Conservation (phyloP, 2,888 invertebrate species). For the Iphiclides podalirius region DNA sequence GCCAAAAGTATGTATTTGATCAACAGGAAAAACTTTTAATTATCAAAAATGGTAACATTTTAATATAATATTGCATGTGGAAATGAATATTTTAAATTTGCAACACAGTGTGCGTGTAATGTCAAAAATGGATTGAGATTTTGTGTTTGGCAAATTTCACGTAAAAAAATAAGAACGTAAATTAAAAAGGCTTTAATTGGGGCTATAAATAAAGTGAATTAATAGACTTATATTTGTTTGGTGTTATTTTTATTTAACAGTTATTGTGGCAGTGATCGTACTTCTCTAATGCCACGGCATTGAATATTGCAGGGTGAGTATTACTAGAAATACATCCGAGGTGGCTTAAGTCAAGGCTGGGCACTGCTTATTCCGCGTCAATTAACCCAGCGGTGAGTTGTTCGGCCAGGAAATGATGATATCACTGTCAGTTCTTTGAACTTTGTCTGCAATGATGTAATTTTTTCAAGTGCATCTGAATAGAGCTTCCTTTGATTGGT, state of each 20-base stretch:
- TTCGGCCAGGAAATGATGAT: slow-evolving; percentile 61
- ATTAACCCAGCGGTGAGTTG: slow-evolving; percentile 48
- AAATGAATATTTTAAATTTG: slow-evolving; percentile 9
- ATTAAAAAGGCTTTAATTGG: slow-evolving; percentile 15
- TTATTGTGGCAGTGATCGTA: slow-evolving; percentile 33
- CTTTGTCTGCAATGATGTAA: slow-evolving; percentile 43
- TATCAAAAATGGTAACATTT: neutral
- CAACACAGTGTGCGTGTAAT: slow-evolving; percentile 36
- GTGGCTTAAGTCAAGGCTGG: slow-evolving; percentile 40
- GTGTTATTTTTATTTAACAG: slow-evolving; percentile 1
- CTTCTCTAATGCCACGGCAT: slow-evolving; percentile 23
- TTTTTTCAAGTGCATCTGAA: slow-evolving; percentile 31
- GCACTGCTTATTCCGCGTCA: slow-evolving; percentile 36
- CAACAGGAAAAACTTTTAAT: too few species aligned
- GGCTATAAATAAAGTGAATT: slow-evolving; percentile 12
- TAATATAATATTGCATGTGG: neutral
- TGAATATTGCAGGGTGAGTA: slow-evolving; percentile 29
- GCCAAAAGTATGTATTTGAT: too few species aligned
- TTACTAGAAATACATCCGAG: slow-evolving; percentile 29
- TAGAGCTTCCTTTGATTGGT: slow-evolving; percentile 47
- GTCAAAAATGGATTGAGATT: slow-evolving; percentile 58
- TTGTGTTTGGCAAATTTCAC: slow-evolving; percentile 45
- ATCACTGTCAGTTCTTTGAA: slow-evolving; percentile 59
- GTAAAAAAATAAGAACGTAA: slow-evolving; percentile 46
- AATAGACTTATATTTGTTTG: slow-evolving; percentile 7